A percentile compares a stretch with the other conserved stretches of the same genome.
These are phyloP conservation scores for Hyposmocoma kahamanoa DNA, from an alignment of 1,140 invertebrate genomes.

Conservation along the genomic window DNA sequence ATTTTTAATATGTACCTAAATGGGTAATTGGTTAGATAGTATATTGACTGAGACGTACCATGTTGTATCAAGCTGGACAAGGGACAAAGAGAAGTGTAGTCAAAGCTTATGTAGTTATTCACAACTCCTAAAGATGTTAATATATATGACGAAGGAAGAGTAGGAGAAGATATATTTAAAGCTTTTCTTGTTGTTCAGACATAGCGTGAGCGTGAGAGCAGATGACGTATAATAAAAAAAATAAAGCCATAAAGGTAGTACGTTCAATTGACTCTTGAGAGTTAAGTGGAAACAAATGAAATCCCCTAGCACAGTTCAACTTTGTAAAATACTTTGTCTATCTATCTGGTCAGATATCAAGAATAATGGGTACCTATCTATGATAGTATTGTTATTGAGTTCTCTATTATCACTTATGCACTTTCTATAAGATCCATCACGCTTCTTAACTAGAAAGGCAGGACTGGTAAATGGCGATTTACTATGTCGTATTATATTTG, in stretches of 20 bases:
- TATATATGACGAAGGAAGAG: too few species aligned
- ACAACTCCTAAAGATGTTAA: too few species aligned
- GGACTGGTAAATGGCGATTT: background rate
- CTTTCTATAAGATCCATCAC: conserved; percentile 33
- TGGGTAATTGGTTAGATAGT: too few species aligned
- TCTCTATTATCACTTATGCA: conserved; percentile 27
- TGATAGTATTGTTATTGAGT: background rate
- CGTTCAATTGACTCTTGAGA: conserved; percentile 28
- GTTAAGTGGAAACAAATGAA: background rate
- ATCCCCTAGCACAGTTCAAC: background rate
- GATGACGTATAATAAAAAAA: too few species aligned
- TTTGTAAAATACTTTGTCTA: background rate
- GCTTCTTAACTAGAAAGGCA: background rate
- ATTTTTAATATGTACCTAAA: too few species aligned
- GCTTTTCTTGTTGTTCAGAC: too few species aligned
- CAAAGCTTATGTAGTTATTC: too few species aligned
- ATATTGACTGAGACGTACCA: too few species aligned
- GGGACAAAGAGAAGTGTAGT: too few species aligned
- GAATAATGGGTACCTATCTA: background rate
- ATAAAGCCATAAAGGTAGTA: conserved; percentile 64
- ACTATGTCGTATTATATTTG: background rate
- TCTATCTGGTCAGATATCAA: background rate
- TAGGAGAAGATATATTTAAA: too few species aligned
- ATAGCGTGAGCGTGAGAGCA: too few species aligned
- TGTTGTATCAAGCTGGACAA: too few species aligned